A percentile compares a stretch with the other conserved stretches of the same genome.
phyloP scores from a whole-genome alignment of 2,888 invertebrate species.

The Acanthosepion pharaonis region DNA sequence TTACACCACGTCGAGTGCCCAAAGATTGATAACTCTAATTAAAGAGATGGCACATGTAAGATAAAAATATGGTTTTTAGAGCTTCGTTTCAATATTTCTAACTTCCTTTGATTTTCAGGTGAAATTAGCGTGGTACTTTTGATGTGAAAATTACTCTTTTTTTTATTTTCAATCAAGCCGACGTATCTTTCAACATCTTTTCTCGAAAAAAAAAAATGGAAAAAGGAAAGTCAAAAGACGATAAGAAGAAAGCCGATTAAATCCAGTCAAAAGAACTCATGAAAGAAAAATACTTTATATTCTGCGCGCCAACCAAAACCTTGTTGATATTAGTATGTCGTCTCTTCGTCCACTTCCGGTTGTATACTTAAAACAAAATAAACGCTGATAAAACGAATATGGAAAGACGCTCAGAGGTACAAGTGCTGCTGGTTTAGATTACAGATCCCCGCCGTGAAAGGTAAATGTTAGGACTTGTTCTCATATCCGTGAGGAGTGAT shows the following conservation, averaged over 20 bases:
- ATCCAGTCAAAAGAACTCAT: not conserved
- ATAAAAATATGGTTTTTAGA: no score
- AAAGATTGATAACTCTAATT: no score
- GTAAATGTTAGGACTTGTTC: not conserved
- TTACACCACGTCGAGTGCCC: no score
- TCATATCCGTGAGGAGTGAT: not conserved
- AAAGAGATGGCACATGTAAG: no score
- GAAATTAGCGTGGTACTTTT: no score
- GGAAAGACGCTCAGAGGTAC: not conserved
- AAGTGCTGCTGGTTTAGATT: not conserved
- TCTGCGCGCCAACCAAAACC: not conserved
- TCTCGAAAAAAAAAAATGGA: not conserved
- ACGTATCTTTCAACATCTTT: not conserved
- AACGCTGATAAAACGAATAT: not conserved
- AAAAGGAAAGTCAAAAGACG: no score
- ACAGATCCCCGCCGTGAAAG: not conserved
- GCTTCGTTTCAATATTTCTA: no score
- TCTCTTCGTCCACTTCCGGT: not conserved
- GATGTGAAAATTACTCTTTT: not conserved
- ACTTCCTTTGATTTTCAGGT: no score
- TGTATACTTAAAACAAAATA: not conserved
- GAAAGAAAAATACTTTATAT: not conserved
- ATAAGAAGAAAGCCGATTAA: not conserved
- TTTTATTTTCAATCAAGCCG: not conserved
- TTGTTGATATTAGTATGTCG: not conserved